Evolutionary conservation across 2,113 vertebrate genomes (phyloP), one percentile per base, ranked within the genome.

Genomic region (Archocentrus centrarchus): DNA sequence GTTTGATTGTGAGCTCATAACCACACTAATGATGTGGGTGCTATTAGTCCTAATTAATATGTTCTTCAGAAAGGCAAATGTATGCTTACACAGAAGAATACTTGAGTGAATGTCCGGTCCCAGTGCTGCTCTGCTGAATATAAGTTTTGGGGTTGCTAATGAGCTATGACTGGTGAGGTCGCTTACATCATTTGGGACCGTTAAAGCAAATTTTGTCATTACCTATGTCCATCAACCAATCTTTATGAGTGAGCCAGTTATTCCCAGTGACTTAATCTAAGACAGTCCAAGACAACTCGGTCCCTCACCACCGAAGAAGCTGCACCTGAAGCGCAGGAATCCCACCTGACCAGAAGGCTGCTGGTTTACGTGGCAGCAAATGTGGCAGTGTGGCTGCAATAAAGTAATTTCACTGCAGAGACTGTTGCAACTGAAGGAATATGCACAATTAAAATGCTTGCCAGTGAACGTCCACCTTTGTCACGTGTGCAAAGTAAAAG

Each of bases 211-310:
- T 86, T 86, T 77, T 59, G 78, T 81, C 85, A 93, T 91, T 85
- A 85, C 62, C 85, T 68, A 77, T 89, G 89, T 89, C 35, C 73
- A 82, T 91, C 80, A 79, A 79, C 81, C 85, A 83, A 81, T 81
- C 78, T 86, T 68, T 50, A 81, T 50, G 59, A 66, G 62, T 44
- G 70, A 92, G 90, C 59, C 89, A 91, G 83, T 86, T 90, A 90
- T 77, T 82, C 81, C 75, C 77, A 86, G 84, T 18, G 63, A 95
- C 50, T 90, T 70, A 85, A 95, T 92, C 89, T 82, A 59, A 81
- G 82, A 77, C 59, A 59, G 58, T 83, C 75, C 68, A 73, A 86
- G 77, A 75, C 76, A 75, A 81, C 55, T 59, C 9, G 44, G 88
- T 63, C 20, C 30, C 59, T 75, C 60, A 15, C 62, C 57, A 57